Percentiles rank a stretch among this genome's conserved stretches.
These are phyloP conservation scores for Isichthys henryi DNA, from an alignment of 2,113 vertebrate genomes.

Conservation along the genomic window DNA sequence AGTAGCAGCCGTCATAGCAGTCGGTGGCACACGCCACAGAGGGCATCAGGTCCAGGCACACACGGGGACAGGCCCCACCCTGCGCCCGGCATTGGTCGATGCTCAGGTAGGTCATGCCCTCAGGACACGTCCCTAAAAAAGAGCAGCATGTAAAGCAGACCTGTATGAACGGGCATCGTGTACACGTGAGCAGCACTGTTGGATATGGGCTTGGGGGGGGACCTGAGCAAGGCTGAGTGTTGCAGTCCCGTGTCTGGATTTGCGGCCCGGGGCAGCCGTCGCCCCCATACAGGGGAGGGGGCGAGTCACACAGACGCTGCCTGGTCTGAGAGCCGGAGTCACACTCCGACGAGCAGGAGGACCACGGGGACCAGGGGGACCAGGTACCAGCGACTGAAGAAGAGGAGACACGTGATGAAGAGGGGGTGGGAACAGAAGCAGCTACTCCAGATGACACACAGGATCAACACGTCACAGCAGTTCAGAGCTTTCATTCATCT, in stretches of 20 bases:
- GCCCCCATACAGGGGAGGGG: conserved; percentile 46
- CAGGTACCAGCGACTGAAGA: conserved; percentile 61
- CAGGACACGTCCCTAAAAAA: conserved; percentile 64
- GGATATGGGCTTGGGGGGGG: neutral
- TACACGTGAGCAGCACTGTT: neutral
- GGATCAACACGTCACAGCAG: neutral
- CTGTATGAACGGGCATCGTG: neutral
- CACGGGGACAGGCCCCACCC: conserved; percentile 63
- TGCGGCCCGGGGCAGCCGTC: conserved; percentile 63
- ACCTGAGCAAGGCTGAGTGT: conserved; percentile 71
- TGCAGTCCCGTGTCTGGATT: conserved; percentile 77
- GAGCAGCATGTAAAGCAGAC: neutral
- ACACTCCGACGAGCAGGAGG: conserved; percentile 66
- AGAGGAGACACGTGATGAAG: neutral
- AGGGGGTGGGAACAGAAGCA: neutral
- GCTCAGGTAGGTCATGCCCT: conserved; percentile 57
- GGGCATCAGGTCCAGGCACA: conserved; percentile 67
- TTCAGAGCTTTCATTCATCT: neutral
- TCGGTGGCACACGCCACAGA: conserved; percentile 63
- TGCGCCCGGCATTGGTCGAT: conserved; percentile 58
- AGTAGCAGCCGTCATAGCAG: conserved; percentile 72
- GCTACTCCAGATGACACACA: neutral
- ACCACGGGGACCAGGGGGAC: conserved; percentile 70
- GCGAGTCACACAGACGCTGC: conserved; percentile 62
- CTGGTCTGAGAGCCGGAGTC: conserved; percentile 70